phyloP scores from a whole-genome alignment of 2,113 vertebrate genomes.

The Cinclus mexicanus region DNA sequence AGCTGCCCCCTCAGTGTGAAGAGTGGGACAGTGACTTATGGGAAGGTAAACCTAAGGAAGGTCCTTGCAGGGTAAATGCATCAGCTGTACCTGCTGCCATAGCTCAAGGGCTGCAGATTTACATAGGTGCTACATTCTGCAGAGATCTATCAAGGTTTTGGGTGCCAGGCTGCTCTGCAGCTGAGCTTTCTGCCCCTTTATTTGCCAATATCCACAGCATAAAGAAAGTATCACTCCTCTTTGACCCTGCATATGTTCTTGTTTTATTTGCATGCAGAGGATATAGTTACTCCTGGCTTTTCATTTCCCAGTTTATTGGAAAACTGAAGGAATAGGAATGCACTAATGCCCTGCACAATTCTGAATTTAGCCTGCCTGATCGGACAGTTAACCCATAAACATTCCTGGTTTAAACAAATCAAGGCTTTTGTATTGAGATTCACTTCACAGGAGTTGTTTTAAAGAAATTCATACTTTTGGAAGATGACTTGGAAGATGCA shows the following conservation, averaged over 20 bases:
- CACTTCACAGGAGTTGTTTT: not conserved
- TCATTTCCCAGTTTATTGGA: not conserved
- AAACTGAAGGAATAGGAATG: not conserved
- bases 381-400: not conserved
- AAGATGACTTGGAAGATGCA: not conserved
- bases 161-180: not conserved
- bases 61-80: not conserved
- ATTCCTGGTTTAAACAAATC: not conserved
- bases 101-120: not conserved
- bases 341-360: not conserved
- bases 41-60: not conserved
- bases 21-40: not conserved
- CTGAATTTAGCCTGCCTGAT: not conserved
- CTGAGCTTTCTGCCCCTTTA: not conserved
- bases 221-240: not conserved
- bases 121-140: not conserved
- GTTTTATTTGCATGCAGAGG: not conserved
- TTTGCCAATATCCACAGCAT: not conserved
- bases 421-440: not conserved
- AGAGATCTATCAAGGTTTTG: not conserved
- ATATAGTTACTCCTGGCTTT: not conserved
- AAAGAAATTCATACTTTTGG: not conserved
- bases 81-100: fast-evolving
- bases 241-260: not conserved
- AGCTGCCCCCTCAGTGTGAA: not conserved